phyloP scores from a whole-genome alignment of 2,113 vertebrate species.

The Climacteris rufus region DNA sequence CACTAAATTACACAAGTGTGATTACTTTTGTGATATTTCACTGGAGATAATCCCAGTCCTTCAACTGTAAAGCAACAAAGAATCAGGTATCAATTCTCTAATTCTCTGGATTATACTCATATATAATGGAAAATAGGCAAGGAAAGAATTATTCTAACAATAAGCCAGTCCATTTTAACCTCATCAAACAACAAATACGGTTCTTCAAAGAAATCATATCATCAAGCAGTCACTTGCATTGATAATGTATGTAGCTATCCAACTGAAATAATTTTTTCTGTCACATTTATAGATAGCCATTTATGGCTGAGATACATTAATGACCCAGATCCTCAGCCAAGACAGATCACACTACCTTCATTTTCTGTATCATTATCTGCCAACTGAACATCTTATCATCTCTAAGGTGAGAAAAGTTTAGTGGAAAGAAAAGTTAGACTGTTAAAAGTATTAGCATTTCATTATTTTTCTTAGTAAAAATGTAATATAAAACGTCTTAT shows the following conservation, averaged over 20 bases:
- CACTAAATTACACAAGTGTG: background rate
- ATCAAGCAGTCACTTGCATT: background rate
- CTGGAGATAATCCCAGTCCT: background rate
- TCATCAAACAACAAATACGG: background rate
- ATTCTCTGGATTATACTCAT: background rate
- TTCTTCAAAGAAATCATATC: background rate
- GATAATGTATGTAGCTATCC: background rate
- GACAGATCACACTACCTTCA: background rate
- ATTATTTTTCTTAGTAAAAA: slow-evolving; percentile 31
- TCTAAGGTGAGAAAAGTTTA: background rate
- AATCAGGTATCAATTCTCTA: background rate
- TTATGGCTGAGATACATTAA: background rate
- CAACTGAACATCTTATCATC: background rate
- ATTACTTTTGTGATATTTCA: background rate
- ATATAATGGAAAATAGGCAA: background rate
- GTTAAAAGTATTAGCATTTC: slow-evolving; percentile 9
- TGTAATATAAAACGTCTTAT: background rate
- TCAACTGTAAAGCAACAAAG: background rate
- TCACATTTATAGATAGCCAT: background rate
- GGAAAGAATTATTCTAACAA: background rate
- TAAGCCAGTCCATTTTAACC: background rate
- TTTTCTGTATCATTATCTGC: background rate
- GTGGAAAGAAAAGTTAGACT: background rate
- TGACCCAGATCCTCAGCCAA: background rate
- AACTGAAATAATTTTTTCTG: background rate